Percentiles rank a stretch among this genome's conserved stretches.
Evolutionary conservation across 30 jellyfish, hydroid and myxozoan species (phyloP).

Genomic region (Calvadosia cruxmelitensis): DNA sequence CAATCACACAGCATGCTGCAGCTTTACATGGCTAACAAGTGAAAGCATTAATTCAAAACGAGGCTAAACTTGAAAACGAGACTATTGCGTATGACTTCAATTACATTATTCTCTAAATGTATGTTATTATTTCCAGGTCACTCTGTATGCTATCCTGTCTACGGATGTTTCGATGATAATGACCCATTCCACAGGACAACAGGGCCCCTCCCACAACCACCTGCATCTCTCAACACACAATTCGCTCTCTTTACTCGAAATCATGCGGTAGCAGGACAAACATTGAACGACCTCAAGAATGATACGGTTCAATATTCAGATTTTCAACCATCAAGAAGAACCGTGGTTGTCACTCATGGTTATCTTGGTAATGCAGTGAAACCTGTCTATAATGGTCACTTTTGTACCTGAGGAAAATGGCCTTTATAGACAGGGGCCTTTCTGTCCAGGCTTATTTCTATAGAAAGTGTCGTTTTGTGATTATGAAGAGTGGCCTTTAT

Average conservation of each 20-base stretch:
- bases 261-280: conserved; percentile 8
- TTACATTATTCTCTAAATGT: too few species aligned
- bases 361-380: conserved; percentile 38
- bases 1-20: too few species aligned
- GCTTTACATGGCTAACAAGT: too few species aligned
- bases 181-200: conserved; percentile 56
- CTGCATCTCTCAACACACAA: conserved; percentile 35
- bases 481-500: too few species aligned
- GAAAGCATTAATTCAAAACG: too few species aligned
- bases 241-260: conserved; percentile 46
- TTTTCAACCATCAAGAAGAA: conserved; percentile 32
- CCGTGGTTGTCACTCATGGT: conserved; percentile 71
- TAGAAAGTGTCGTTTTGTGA: too few species aligned
- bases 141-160: conserved; percentile 56
- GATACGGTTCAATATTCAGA: conserved; percentile 9
- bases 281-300: conserved; percentile 23
- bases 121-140: conserved; percentile 23
- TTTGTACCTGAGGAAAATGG: too few species aligned
- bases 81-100: too few species aligned
- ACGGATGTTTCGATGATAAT: conserved; percentile 61
- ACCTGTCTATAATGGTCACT: too few species aligned
- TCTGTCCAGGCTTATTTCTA: too few species aligned
- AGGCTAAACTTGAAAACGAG: too few species aligned
- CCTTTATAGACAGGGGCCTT: too few species aligned
- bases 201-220: conserved; percentile 62